Base-by-base conservation (phyloP, 1,140 invertebrate species). In the Xylocopa sonorina region DNA sequence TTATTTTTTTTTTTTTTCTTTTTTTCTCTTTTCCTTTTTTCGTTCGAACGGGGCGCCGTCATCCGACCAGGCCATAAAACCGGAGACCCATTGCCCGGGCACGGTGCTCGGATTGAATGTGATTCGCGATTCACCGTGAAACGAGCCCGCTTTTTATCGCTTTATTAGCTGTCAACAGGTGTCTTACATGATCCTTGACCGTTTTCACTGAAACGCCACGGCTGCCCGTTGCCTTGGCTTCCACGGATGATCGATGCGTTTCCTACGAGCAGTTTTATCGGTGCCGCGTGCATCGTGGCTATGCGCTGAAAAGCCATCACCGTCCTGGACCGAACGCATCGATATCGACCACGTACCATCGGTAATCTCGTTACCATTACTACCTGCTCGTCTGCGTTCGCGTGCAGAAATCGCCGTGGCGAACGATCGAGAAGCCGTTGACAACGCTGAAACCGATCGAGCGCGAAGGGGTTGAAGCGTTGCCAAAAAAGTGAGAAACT, bases 231-330 rank as follows among this genome's bases (percentile, higher is more conserved):
- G 32, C 10, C n/a, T 48, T 14, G 4, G 2, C 2, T 2, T 27
- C n/a, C 7, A n/a, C 18, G 29, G 34, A 63, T 75, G 60, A 75
- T 75, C 48, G 72, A 75, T 75, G 72, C 48, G 24, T 27, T n/a
- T 14, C 29, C 24, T 58, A 21, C 34, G n/a, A 14, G n/a, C 2
- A 32, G 34, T 51, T 74, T n/a, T 21, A 46, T 48, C 55, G 29
- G 58, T n/a, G 16, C 21, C 14, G 46, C 43, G 38, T 24, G 58
- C 32, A 29, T 62, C 21, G 27, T 38, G n/a, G n/a, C n/a, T n/a
- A n/a, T n/a, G n/a, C n/a, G n/a, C n/a, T n/a, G n/a, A n/a, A n/a
- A n/a, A n/a, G n/a, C n/a, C n/a, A n/a, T n/a, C n/a, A n/a, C n/a
- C n/a, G n/a, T n/a, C n/a, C n/a, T n/a, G n/a, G n/a, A n/a, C n/a